These are phyloP conservation scores for Ostrea denselamellosa DNA, from an alignment of 1,140 invertebrate species.

Conservation along the genomic window DNA sequence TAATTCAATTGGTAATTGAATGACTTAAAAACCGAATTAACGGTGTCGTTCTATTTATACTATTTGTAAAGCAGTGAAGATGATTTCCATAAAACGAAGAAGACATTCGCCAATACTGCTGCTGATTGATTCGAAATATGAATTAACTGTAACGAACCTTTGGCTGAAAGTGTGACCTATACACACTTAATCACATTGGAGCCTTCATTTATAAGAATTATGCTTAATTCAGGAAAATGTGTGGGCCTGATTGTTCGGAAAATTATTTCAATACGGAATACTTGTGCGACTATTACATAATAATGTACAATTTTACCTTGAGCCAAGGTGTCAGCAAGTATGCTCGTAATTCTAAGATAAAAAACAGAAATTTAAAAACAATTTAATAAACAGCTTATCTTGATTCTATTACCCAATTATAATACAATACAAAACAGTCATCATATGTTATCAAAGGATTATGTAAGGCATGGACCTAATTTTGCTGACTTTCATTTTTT, in stretches of 20 bases:
- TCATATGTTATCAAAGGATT: too few species aligned
- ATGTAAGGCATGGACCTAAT: too few species aligned
- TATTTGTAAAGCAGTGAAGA: neutral
- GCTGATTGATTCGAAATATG: neutral
- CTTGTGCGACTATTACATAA: neutral
- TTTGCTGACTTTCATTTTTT: too few species aligned
- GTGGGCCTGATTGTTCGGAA: neutral
- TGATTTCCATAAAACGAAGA: neutral
- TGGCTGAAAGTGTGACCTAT: neutral
- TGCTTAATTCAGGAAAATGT: neutral
- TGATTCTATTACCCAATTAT: too few species aligned
- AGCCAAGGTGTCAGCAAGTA: neutral
- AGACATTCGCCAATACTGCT: neutral
- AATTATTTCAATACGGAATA: neutral
- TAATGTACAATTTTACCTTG: neutral
- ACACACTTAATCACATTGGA: neutral
- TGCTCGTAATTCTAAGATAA: too few species aligned
- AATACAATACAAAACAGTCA: too few species aligned
- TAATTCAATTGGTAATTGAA: too few species aligned
- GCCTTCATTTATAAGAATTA: constrained; percentile 8
- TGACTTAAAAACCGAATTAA: too few species aligned
- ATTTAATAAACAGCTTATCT: too few species aligned
- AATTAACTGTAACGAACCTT: neutral
- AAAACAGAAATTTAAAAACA: too few species aligned
- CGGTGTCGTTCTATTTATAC: neutral